These are phyloP conservation scores for Patella caerulea DNA, from an alignment of 2,888 invertebrate species.

Conservation along the genomic window DNA sequence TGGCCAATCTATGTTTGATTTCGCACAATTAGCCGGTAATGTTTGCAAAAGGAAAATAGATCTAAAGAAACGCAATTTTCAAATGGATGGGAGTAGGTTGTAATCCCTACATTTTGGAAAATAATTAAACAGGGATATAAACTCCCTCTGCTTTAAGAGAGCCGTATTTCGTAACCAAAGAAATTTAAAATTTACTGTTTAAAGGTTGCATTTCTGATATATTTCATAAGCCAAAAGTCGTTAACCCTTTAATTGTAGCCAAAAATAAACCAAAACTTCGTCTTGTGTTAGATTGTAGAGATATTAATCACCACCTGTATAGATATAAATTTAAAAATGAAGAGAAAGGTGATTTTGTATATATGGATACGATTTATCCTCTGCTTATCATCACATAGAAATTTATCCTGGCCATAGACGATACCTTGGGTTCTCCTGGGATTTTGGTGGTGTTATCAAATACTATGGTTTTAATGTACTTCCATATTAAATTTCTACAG, in stretches of 20 bases:
- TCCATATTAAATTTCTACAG: not conserved
- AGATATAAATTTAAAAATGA: not conserved
- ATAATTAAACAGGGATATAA: not conserved
- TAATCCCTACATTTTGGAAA: not conserved
- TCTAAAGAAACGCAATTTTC: not conserved
- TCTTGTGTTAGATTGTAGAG: not conserved
- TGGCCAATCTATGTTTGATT: too few species aligned
- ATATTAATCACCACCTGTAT: not conserved
- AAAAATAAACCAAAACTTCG: not conserved
- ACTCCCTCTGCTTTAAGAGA: not conserved
- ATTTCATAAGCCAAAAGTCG: not conserved
- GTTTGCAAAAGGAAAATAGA: too few species aligned
- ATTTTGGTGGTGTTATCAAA: not conserved
- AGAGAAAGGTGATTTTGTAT: not conserved
- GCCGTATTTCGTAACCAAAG: not conserved
- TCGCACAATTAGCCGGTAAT: too few species aligned
- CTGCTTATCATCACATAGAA: conserved; percentile 7
- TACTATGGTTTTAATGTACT: not conserved
- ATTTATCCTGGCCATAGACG: not conserved
- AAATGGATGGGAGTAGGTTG: not conserved
- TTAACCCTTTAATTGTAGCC: not conserved
- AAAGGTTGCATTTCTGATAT: not conserved
- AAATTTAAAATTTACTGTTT: not conserved
- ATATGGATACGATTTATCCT: not conserved
- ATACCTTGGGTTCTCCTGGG: not conserved